Evolutionary conservation across 2,888 invertebrate genomes (phyloP).

Genomic region (Argyresthia albistria): DNA sequence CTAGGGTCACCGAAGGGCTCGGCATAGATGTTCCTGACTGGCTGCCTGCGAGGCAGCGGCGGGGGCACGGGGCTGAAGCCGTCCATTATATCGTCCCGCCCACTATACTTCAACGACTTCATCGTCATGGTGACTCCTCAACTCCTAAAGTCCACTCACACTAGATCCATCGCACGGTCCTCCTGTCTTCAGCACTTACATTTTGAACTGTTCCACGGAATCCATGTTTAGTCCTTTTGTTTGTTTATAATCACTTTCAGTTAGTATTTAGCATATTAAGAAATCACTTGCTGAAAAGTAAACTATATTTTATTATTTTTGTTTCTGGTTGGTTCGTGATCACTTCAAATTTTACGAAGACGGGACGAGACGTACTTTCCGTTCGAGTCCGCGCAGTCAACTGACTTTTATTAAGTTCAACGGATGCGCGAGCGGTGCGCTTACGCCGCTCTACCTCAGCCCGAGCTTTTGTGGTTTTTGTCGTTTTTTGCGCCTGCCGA

Average conservation of each 20-base stretch:
- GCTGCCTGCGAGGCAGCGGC: slow-evolving; percentile 74
- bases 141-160: slow-evolving; percentile 44
- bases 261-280: too few species aligned
- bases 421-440: slow-evolving; percentile 11
- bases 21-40: slow-evolving; percentile 76
- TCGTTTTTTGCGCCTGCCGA: slow-evolving; percentile 40
- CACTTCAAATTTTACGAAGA: background rate
- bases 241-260: too few species aligned
- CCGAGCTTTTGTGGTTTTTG: slow-evolving; percentile 70
- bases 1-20: slow-evolving; percentile 76
- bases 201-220: slow-evolving; percentile 14
- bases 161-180: slow-evolving; percentile 30
- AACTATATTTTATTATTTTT: too few species aligned
- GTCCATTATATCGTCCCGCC: slow-evolving; percentile 69
- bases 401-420: slow-evolving; percentile 19
- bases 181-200: slow-evolving; percentile 51
- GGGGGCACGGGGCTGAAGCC: slow-evolving; percentile 73
- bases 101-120: slow-evolving; percentile 73
- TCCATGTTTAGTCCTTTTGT: background rate
- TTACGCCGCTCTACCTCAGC: slow-evolving; percentile 35
- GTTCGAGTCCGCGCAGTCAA: slow-evolving; percentile 44
- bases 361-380: slow-evolving; percentile 18
- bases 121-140: slow-evolving; percentile 67
- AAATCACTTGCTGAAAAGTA: too few species aligned
- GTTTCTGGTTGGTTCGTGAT: background rate